phyloP scores from a whole-genome alignment of 2,888 invertebrate genomes.

The Dorcus hopei region DNA sequence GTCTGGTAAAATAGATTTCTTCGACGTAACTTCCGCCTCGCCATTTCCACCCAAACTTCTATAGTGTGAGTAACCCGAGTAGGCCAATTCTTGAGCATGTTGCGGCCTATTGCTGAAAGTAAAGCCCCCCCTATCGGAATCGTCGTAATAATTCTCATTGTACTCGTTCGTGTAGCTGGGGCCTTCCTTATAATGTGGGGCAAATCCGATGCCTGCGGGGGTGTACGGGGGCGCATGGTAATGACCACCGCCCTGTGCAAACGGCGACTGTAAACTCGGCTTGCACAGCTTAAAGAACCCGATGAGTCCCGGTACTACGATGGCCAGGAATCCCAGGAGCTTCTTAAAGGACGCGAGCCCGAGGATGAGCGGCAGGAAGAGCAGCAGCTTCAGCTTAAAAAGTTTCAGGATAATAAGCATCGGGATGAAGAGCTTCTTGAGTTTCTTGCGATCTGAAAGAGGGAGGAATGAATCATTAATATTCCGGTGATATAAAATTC shows the following conservation, averaged over 20 bases:
- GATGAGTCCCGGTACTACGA: slow-evolving; percentile 76
- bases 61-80: slow-evolving; percentile 68
- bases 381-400: slow-evolving; percentile 77
- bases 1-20: slow-evolving; percentile 49
- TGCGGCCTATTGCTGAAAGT: slow-evolving; percentile 62
- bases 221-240: slow-evolving; percentile 64
- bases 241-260: slow-evolving; percentile 46
- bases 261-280: slow-evolving; percentile 61
- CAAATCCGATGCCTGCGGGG: slow-evolving; percentile 69
- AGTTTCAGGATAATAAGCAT: slow-evolving; percentile 77
- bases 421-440: slow-evolving; percentile 80
- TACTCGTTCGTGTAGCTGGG: slow-evolving; percentile 42
- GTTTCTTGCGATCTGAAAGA: slow-evolving; percentile 69
- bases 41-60: slow-evolving; percentile 55
- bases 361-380: slow-evolving; percentile 78
- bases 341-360: slow-evolving; percentile 84
- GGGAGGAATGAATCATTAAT: no score
- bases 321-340: slow-evolving; percentile 74
- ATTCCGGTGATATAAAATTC: no score
- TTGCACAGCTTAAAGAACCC: slow-evolving; percentile 84
- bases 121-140: slow-evolving; percentile 54
- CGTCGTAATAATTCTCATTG: slow-evolving; percentile 33
- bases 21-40: slow-evolving; percentile 40
- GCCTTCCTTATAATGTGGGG: slow-evolving; percentile 50
- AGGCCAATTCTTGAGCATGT: slow-evolving; percentile 66